Conservation (phyloP, 2,797 vertebrate species). For the Odontamblyopus lacepedii region DNA sequence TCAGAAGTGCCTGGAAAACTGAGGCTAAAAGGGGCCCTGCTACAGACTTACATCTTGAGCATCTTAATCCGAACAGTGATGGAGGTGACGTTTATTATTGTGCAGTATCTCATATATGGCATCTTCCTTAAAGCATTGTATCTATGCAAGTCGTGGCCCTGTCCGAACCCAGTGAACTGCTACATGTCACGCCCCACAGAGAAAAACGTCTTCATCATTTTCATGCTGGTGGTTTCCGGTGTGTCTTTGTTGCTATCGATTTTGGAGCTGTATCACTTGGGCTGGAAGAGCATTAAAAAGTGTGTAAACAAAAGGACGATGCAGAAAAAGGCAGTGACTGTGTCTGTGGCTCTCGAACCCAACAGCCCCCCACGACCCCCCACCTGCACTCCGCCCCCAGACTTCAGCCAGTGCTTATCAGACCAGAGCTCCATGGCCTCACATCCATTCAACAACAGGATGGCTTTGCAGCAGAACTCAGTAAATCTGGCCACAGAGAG, state of each 20-base stretch:
- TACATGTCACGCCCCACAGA: conserved; percentile 96
- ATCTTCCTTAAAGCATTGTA: conserved; percentile 91
- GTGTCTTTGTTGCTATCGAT: conserved; percentile 92
- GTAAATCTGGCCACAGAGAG: conserved; percentile 88
- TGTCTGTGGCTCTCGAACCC: conserved; percentile 46
- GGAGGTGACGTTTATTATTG: conserved; percentile 92
- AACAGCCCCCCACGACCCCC: conserved; percentile 44
- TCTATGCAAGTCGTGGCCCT: conserved; percentile 86
- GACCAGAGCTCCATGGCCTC: conserved; percentile 62
- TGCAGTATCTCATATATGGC: conserved; percentile 93
- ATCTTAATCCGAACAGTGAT: conserved; percentile 92
- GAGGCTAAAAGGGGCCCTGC: conserved; percentile 84
- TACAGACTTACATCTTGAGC: conserved; percentile 91
- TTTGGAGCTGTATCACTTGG: conserved; percentile 90
- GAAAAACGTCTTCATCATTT: conserved; percentile 97
- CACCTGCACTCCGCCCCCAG: conserved; percentile 88
- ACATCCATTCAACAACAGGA: conserved; percentile 86
- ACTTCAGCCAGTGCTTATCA: conserved; percentile 88
- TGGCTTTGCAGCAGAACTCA: conserved; percentile 92
- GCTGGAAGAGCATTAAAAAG: conserved; percentile 84
- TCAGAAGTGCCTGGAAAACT: conserved; percentile 76
- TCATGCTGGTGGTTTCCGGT: conserved; percentile 92
- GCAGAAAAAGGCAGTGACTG: conserved; percentile 30
- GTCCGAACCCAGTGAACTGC: conserved; percentile 94
- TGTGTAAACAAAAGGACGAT: conserved; percentile 58